Conservation (phyloP, 2,888 invertebrate species). For the Torymus aiolomorphi region DNA sequence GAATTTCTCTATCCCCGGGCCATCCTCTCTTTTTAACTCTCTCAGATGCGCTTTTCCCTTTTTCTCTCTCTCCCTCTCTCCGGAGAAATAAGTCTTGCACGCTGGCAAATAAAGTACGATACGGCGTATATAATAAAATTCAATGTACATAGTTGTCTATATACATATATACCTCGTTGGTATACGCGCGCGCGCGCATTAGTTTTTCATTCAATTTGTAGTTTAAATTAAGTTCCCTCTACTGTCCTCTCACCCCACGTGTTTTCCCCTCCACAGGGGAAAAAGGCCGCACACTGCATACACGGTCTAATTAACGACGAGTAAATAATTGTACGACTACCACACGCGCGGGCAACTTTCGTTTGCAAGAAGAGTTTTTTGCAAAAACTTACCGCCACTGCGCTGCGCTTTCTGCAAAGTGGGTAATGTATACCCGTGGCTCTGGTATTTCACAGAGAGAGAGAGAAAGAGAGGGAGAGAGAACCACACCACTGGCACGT, state of each 20-base stretch:
- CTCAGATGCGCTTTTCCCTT: neutral
- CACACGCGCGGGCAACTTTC: neutral
- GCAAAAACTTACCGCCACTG: no score
- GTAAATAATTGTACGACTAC: slow-evolving; percentile 33
- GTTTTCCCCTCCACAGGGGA: neutral
- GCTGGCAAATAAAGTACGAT: slow-evolving; percentile 9
- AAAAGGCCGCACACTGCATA: no score
- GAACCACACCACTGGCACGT: no score
- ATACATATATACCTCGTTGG: no score
- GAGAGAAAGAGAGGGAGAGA: no score
- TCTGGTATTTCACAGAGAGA: no score
- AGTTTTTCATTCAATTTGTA: slow-evolving; percentile 28
- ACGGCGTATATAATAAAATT: neutral
- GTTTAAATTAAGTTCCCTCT: neutral
- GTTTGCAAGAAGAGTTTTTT: neutral
- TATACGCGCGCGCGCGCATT: no score
- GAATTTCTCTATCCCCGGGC: neutral
- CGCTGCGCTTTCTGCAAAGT: no score
- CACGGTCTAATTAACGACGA: slow-evolving; percentile 35
- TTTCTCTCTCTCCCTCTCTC: neutral
- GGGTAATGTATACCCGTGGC: no score
- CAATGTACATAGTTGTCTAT: no score
- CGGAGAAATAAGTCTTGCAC: slow-evolving; percentile 1
- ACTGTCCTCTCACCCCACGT: neutral
- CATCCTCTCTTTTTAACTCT: neutral